Evolutionary conservation across 1,140 invertebrate genomes (phyloP).

Genomic region (Nebria ingens): DNA sequence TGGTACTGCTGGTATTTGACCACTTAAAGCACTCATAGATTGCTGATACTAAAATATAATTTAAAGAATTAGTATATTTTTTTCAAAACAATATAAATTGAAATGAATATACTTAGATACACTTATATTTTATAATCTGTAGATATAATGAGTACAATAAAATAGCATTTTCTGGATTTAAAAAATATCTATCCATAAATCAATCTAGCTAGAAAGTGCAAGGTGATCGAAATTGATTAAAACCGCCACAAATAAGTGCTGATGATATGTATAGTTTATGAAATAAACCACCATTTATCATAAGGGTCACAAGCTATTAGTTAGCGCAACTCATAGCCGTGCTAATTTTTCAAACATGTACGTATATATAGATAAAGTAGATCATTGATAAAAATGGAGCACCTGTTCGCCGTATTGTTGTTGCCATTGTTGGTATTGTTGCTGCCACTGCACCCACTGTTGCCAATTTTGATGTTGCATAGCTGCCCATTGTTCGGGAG

Average conservation of each 20-base stretch:
- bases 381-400: constrained; percentile 15
- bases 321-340: too few relatives aligned
- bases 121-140: too few relatives aligned
- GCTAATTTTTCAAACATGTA: constrained; percentile 4
- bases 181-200: too few relatives aligned
- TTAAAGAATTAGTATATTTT: constrained; percentile 12
- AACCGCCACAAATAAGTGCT: too few relatives aligned
- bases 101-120: too few relatives aligned
- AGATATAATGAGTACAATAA: too few relatives aligned
- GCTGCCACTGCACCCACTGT: constrained; percentile 75
- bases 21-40: constrained; percentile 31
- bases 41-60: constrained; percentile 30
- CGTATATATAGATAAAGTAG: constrained; percentile 17
- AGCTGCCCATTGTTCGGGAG: constrained; percentile 55
- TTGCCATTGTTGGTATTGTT: constrained; percentile 76
- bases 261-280: too few relatives aligned
- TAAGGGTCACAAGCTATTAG: too few relatives aligned
- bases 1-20: constrained; percentile 30
- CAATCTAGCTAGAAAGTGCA: too few relatives aligned
- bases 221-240: too few relatives aligned
- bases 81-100: constrained; percentile 12
- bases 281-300: too few relatives aligned
- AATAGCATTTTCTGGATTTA: too few relatives aligned
- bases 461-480: constrained; percentile 70
- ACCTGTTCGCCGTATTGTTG: constrained; percentile 71